A percentile compares a stretch with the other conserved stretches of the same genome.
Conservation (phyloP, 37 sponge, comb jelly and placozoan species). For the Corticium candelabrum region DNA sequence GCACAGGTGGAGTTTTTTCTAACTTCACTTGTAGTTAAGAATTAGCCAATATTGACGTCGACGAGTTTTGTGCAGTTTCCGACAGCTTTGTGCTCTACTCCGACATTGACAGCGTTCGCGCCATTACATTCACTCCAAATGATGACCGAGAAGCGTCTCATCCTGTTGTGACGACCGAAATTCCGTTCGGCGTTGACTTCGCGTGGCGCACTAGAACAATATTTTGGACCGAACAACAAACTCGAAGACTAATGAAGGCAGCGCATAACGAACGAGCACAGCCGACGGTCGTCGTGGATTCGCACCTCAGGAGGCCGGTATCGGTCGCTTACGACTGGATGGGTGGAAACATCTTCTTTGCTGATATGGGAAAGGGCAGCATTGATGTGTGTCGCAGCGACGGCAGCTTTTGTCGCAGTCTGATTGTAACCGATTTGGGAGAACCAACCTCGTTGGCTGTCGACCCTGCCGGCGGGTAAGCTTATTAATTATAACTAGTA, state of each 20-base stretch:
- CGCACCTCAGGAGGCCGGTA: neutral
- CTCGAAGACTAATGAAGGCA: neutral
- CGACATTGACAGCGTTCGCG: neutral
- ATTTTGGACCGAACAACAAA: neutral
- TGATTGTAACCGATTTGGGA: neutral
- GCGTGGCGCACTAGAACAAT: neutral
- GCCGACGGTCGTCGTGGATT: neutral
- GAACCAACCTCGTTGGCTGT: neutral
- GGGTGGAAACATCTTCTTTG: neutral
- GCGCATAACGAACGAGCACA: neutral
- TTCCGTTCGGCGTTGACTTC: constrained; percentile 1
- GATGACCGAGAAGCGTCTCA: neutral
- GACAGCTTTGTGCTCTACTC: neutral
- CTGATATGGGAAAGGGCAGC: neutral
- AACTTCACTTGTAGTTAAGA: too few species aligned
- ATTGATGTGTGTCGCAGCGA: neutral
- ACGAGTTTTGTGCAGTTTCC: neutral
- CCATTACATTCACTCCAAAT: neutral
- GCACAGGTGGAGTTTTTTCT: too few species aligned
- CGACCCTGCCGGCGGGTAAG: neutral
- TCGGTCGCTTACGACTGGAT: neutral
- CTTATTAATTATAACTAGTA: too few species aligned
- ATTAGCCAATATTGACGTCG: too few species aligned
- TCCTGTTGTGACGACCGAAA: neutral
- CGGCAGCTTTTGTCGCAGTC: neutral